phyloP scores from a whole-genome alignment of 64 coral and sea anemone genomes.

The Stichodactyla helianthus region DNA sequence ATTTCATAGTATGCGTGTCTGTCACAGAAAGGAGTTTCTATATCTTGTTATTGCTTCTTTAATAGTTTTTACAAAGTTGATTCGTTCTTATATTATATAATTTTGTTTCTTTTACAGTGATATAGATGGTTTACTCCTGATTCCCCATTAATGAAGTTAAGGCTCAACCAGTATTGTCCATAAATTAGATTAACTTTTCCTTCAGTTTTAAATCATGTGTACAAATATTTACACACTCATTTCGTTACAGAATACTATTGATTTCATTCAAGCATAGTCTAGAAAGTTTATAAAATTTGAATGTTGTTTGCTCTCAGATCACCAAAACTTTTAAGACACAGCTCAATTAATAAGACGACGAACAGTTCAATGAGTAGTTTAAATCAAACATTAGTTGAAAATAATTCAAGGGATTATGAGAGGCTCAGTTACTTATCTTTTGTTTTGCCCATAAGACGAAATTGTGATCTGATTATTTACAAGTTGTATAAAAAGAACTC shows the following conservation, averaged over 20 bases:
- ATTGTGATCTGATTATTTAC: slow-evolving; percentile 1
- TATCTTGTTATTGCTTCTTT: not conserved
- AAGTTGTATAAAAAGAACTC: not conserved
- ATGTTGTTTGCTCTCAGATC: not conserved
- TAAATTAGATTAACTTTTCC: not conserved
- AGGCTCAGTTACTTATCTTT: slow-evolving; percentile 12
- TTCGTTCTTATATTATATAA: not conserved
- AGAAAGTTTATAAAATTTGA: slow-evolving; percentile 4
- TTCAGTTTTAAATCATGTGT: not conserved
- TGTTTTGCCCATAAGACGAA: not conserved
- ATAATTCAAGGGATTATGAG: not conserved
- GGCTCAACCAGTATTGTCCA: not conserved
- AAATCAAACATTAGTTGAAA: not conserved
- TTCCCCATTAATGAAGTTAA: not conserved
- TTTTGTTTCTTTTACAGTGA: slow-evolving; percentile 5
- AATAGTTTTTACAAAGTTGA: slow-evolving; percentile 13
- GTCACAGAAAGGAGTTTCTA: not conserved
- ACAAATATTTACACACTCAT: not conserved
- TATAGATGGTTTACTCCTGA: not conserved
- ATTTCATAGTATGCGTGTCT: not conserved
- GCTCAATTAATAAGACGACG: not conserved
- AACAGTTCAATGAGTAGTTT: not conserved
- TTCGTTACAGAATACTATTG: not conserved
- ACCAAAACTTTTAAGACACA: not conserved
- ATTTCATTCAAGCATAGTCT: not conserved